Percentiles rank a stretch among this genome's conserved stretches.
These are phyloP conservation scores for Ochotona curzoniae DNA, from an alignment of 2,113 vertebrate genomes.

Conservation along the genomic window DNA sequence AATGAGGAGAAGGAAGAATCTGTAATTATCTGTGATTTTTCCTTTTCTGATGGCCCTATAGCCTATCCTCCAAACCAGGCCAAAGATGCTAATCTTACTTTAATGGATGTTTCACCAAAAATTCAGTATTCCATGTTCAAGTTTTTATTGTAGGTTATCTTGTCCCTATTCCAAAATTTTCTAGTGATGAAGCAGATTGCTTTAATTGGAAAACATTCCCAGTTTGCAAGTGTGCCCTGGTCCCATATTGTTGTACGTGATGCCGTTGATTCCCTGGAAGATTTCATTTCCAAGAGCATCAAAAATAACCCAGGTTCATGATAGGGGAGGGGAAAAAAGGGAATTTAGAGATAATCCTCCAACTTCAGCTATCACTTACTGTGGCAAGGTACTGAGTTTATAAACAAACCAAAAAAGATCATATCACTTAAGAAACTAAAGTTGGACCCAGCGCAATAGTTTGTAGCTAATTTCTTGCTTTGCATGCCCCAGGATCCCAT, in stretches of 20 bases:
- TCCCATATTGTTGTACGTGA: not conserved
- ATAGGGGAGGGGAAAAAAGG: not conserved
- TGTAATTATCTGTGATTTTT: not conserved
- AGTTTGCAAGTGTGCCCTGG: accelerated
- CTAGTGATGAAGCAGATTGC: not conserved
- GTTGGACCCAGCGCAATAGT: too few species aligned
- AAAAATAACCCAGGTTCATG: conserved; percentile 9
- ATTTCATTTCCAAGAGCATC: not conserved
- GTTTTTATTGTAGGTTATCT: not conserved
- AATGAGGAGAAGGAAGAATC: not conserved
- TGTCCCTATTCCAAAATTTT: not conserved
- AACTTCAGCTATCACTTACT: conserved; percentile 80
- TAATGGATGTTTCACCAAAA: not conserved
- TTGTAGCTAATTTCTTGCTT: too few species aligned
- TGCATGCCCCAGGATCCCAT: too few species aligned
- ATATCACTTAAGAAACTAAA: too few species aligned
- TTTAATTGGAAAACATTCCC: not conserved
- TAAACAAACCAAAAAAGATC: conserved; percentile 1
- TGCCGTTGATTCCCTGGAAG: conserved; percentile 49
- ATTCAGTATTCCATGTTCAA: not conserved
- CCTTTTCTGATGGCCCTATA: not conserved
- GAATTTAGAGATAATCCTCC: conserved; percentile 1
- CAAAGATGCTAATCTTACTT: not conserved
- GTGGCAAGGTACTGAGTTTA: conserved; percentile 84
- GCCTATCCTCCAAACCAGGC: not conserved